Evolutionary conservation across 2,113 vertebrate genomes (phyloP), one percentile per base, ranked within the genome.

Genomic region (Ptilonorhynchus violaceus): DNA sequence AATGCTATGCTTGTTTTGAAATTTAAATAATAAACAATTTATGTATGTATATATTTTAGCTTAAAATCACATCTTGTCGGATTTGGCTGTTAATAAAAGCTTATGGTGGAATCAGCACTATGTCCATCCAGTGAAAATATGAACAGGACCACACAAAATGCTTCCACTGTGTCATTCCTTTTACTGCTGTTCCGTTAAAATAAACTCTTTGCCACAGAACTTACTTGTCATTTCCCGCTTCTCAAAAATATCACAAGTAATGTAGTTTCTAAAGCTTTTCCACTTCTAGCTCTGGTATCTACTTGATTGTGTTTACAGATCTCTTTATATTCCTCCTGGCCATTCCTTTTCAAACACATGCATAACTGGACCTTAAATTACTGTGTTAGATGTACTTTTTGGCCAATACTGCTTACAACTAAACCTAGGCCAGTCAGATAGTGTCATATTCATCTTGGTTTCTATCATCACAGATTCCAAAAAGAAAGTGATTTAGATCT

Each of bases 21-120:
- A 97, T 97, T 98, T 98, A 97, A 98, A 98, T 97, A 98, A 98
- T 96, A 97, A 98, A 97, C 94, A 97, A 92, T 97, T 96, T 95
- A 96, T 97, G 35, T 87, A 96, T 95, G 90, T 94, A 94, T 94
- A 78, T 90, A 85, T 97, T 97, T 97, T 95, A 97, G 91, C 96
- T 98, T 96, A 96, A 98, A 98, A 93, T 97, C 94, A 95, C 91
- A 97, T 97, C 97, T 97, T 97, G 96, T 97, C 88, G 15, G 97
- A 96, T 97, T 98, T 98, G 97, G 97, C 97, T 96, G 89, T 97
- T 91, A 96, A 92, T 97, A 84, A 95, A 96, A 96, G 91, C 88
- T 55, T 89, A 89, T 85, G 80, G 88, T 93, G 75, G 96, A 97
- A 96, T 97, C 93, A 92, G 94, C 88, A 63, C 77, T 88, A 77